phyloP scores from a whole-genome alignment of 1,140 invertebrate species.

The Conus betulinus region DNA sequence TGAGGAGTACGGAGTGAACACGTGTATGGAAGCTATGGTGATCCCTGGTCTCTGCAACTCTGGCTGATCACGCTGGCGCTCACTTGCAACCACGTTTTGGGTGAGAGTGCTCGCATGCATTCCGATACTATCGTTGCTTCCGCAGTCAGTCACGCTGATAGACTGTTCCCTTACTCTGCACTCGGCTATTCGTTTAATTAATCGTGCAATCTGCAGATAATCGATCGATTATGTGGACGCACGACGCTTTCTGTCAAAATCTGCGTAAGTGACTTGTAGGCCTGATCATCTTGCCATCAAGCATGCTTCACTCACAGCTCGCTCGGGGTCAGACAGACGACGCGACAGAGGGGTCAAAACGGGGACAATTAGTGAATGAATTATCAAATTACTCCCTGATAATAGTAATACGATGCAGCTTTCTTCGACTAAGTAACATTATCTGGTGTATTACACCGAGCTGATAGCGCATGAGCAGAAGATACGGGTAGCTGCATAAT shows the following conservation, averaged over 20 bases:
- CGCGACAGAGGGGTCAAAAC: not conserved
- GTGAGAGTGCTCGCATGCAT: not conserved
- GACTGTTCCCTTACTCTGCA: not conserved
- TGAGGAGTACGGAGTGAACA: not conserved
- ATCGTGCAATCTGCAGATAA: not conserved
- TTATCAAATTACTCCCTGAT: not conserved
- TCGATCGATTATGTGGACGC: not conserved
- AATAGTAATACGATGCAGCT: not conserved
- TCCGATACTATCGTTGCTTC: slow-evolving; percentile 2
- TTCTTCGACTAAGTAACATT: not conserved
- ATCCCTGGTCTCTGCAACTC: not conserved
- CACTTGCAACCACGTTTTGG: not conserved
- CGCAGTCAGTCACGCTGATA: not conserved
- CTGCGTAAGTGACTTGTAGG: no score
- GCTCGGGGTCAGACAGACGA: not conserved
- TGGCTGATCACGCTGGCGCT: not conserved
- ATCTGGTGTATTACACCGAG: not conserved
- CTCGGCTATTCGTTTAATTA: not conserved
- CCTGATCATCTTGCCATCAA: no score
- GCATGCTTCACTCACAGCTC: no score
- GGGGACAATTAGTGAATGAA: slow-evolving; percentile 1
- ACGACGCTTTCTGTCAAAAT: not conserved
- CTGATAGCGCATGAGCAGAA: not conserved
- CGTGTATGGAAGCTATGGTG: slow-evolving; percentile 2
- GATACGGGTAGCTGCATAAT: not conserved